A percentile compares a stretch with the other conserved stretches of the same genome.
Conservation (phyloP, 2,113 vertebrate species). For the Picathartes gymnocephalus region DNA sequence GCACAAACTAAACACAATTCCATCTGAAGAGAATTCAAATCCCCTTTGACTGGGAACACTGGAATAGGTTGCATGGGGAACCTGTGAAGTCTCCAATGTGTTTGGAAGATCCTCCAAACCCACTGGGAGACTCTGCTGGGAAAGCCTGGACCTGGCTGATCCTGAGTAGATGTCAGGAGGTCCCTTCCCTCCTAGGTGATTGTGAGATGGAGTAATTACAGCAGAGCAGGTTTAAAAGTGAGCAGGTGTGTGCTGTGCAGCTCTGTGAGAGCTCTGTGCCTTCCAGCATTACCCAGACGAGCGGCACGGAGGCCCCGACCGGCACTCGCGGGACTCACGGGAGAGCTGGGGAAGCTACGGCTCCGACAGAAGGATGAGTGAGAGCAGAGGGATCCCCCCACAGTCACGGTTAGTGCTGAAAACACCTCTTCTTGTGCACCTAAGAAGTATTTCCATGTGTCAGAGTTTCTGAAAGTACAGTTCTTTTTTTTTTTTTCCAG, state of each 20-base stretch:
- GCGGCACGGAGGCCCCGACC: constrained; percentile 78
- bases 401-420: constrained; percentile 68
- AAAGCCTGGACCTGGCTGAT: neutral
- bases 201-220: neutral
- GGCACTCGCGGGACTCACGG: constrained; percentile 84
- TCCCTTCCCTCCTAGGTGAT: neutral
- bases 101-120: neutral
- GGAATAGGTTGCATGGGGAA: neutral
- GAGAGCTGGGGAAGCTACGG: constrained; percentile 83
- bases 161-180: neutral
- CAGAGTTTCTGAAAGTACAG: neutral
- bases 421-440: neutral
- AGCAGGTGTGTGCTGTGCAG: neutral
- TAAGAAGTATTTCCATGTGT: rapidly evolving
- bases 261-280: neutral
- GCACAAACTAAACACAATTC: neutral
- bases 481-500: neutral
- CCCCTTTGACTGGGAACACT: neutral
- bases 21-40: neutral
- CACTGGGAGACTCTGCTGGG: neutral
- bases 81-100: neutral
- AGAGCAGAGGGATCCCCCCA: constrained; percentile 70
- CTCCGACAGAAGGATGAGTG: constrained; percentile 85
- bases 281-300: constrained; percentile 85
- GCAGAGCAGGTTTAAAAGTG: neutral